These are phyloP conservation scores for Paraescarpia echinospica DNA, from an alignment of 1,140 invertebrate species.

Conservation along the genomic window DNA sequence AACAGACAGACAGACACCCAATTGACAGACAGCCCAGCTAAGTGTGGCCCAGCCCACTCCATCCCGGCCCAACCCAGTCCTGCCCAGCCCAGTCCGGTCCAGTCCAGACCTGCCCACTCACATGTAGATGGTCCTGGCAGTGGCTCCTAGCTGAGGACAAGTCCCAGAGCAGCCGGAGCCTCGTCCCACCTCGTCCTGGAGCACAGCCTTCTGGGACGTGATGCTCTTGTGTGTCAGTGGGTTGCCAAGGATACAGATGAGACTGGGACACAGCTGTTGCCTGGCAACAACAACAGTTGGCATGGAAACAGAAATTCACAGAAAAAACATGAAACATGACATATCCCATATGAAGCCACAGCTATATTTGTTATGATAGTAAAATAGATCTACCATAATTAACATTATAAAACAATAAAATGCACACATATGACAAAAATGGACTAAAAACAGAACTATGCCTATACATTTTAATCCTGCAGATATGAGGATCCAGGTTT, in stretches of 20 bases:
- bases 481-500: no score
- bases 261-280: constrained; percentile 87
- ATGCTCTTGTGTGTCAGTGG: constrained; percentile 74
- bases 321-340: not conserved
- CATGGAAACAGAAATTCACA: not conserved
- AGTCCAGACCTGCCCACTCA: constrained; percentile 59
- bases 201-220: constrained; percentile 57
- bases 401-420: not conserved
- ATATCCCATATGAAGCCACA: not conserved
- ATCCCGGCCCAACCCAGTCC: no score
- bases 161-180: constrained; percentile 73
- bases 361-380: not conserved
- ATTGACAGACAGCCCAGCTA: no score
- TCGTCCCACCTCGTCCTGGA: constrained; percentile 62
- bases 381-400: not conserved
- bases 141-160: constrained; percentile 73
- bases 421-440: constrained; percentile 11
- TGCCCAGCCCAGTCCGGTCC: no score
- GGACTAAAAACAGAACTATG: not conserved
- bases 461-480: no score
- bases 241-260: constrained; percentile 82
- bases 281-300: constrained; percentile 51
- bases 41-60: no score
- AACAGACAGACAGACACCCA: not conserved
- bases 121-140: constrained; percentile 85